A percentile compares a stretch with the other conserved stretches of the same genome.
phyloP scores from a whole-genome alignment of 2,888 invertebrate genomes.

The Melinaea menophilus region DNA sequence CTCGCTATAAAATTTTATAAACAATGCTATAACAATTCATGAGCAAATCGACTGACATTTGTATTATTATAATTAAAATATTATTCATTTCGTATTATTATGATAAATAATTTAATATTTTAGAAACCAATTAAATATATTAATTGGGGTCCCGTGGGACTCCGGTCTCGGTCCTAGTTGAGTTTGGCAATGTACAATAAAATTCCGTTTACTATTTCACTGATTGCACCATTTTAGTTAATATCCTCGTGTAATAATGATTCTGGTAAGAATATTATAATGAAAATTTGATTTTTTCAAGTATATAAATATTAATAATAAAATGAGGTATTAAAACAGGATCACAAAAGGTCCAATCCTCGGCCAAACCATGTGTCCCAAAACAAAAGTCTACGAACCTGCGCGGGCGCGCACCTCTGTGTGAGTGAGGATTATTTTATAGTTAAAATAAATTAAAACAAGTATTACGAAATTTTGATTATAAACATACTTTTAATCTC shows the following conservation, averaged over 20 bases:
- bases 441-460: conserved; percentile 12
- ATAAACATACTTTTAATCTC: background rate
- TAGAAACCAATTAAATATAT: conserved; percentile 12
- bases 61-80: too few relatives aligned
- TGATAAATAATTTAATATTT: conserved; percentile 12
- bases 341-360: conserved; percentile 45
- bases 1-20: too few relatives aligned
- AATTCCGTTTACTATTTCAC: conserved; percentile 8
- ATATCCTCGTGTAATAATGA: background rate
- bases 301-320: too few relatives aligned
- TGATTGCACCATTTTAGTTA: conserved; percentile 8
- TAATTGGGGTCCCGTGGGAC: conserved; percentile 10
- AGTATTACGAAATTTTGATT: background rate
- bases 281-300: too few relatives aligned
- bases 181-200: conserved; percentile 13
- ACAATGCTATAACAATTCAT: too few relatives aligned
- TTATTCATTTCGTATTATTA: background rate
- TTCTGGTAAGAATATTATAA: too few relatives aligned
- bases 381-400: conserved; percentile 56
- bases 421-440: conserved; percentile 34
- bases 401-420: conserved; percentile 43
- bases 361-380: conserved; percentile 48
- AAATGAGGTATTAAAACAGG: too few relatives aligned
- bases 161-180: conserved; percentile 16
- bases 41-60: too few relatives aligned